Evolutionary conservation across 2,797 vertebrate genomes (phyloP).

Genomic region (Ptychadena robeensis): DNA sequence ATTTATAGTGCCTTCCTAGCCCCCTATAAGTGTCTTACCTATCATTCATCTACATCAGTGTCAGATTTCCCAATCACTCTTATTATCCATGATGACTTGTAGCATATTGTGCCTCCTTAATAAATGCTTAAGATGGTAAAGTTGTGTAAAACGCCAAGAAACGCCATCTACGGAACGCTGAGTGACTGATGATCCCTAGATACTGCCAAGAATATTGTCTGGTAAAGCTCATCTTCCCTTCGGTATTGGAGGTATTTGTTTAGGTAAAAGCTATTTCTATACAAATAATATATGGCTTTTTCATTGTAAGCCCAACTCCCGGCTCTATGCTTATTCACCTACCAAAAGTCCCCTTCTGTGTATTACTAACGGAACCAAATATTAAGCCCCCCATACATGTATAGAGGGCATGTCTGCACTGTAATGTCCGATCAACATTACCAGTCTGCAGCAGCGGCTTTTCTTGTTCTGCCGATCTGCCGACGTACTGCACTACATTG

Average conservation of each 20-base stretch:
- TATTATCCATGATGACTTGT: constrained; percentile 8
- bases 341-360: too few species aligned
- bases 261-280: neutral
- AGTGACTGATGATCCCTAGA: constrained; percentile 41
- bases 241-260: neutral
- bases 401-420: too few species aligned
- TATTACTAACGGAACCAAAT: too few species aligned
- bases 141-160: constrained; percentile 27
- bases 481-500: too few species aligned
- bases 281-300: neutral
- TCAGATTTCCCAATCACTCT: constrained; percentile 12
- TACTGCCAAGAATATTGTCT: constrained; percentile 31
- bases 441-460: too few species aligned
- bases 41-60: neutral
- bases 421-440: too few species aligned
- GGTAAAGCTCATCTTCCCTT: constrained; percentile 16
- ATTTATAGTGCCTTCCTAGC: neutral
- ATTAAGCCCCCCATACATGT: too few species aligned
- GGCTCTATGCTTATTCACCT: too few species aligned
- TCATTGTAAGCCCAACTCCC: neutral
- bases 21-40: constrained; percentile 1
- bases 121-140: constrained; percentile 16
- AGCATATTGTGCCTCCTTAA: constrained; percentile 29
- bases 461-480: too few species aligned
- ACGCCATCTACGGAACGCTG: constrained; percentile 13